Conservation (phyloP, 2,797 vertebrate species). For the Aplochiton taeniatus region DNA sequence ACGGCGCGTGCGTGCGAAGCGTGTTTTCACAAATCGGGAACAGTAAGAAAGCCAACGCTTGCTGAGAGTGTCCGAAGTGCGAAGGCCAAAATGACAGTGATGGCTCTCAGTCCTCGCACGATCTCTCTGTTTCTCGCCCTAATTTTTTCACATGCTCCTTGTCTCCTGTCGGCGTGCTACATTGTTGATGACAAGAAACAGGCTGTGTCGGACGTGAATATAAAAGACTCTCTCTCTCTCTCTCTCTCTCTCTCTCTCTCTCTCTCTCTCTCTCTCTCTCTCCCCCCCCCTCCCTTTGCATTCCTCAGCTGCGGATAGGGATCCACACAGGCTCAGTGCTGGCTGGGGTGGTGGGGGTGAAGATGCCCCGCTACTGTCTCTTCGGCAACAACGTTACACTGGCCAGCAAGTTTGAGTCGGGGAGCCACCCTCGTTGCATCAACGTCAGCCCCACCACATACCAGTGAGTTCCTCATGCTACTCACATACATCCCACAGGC, state of each 20-base stretch:
- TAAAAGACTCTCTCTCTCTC: neutral
- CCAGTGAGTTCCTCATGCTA: constrained; percentile 82
- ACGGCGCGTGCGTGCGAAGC: neutral
- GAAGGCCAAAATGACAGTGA: too few species aligned
- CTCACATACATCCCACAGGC: neutral
- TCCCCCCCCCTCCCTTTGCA: neutral
- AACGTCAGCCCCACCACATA: constrained; percentile 96
- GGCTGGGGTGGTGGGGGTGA: constrained; percentile 94
- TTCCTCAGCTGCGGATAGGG: constrained; percentile 89
- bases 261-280: constrained; percentile 1
- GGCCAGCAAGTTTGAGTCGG: constrained; percentile 97
- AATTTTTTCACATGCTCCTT: neutral
- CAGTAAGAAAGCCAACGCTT: too few species aligned
- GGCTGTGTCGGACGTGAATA: too few species aligned
- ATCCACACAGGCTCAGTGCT: constrained; percentile 97
- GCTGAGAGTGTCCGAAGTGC: too few species aligned
- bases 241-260: constrained; percentile 5
- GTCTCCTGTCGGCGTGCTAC: neutral
- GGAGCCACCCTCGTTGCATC: constrained; percentile 94
- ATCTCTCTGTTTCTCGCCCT: too few species aligned
- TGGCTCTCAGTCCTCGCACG: too few species aligned
- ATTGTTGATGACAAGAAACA: too few species aligned
- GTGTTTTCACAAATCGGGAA: too few species aligned
- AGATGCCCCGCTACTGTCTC: constrained; percentile 96
- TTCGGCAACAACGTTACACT: constrained; percentile 98